Base-by-base conservation (phyloP, 2,113 vertebrate species). In the Hyaena hyaena region DNA sequence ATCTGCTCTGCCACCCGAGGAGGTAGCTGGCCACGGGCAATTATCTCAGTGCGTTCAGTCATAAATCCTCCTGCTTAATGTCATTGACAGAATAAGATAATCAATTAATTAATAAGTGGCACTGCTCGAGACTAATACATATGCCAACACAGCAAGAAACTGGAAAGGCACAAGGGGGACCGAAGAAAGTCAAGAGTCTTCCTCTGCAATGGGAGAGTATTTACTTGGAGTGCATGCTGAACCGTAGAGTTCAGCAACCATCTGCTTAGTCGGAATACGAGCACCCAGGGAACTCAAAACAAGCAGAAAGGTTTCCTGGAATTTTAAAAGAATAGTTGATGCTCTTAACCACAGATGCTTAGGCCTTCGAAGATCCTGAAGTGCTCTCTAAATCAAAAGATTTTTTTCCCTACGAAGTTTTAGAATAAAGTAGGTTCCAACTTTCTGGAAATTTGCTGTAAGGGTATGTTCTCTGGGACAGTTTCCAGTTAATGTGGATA, bases 81-180 rank as follows among this genome's bases (percentile, higher is more conserved):
- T 11, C 81, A 69, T 43, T n/a, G 33, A 71, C 58, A 50, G 80
- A 90, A 93, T 84, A 61, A 65, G 82, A 77, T 92, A 53, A 85
- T 86, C 89, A 76, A 79, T 93, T 95, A 97, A 97, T 95, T 74
- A 97, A 53, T 76, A 96, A 96, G 45, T 43, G 74, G 0, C 0
- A 3, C 58, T 63, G 50, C 63, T 80, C 61, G 43, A 28, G 48
- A 93, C 87, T 68, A 55, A 97, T 58, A 48, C 95, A 43, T 58
- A 83, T 65, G 79, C 82, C 88, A n/a, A 61, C 80, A 19, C 79
- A 81, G 89, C 66, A 58, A 71, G 92, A 93, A 79, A 65, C 68
- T 35, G 48, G 43, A 35, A 93, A 94, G 39, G 55, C 85, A 43
- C 50, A 8, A 11, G 80, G 93, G 43, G 83, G 71, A 80, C 87